phyloP scores from a whole-genome alignment of 2,797 vertebrate genomes.

The Leucoraja ocellata region DNA sequence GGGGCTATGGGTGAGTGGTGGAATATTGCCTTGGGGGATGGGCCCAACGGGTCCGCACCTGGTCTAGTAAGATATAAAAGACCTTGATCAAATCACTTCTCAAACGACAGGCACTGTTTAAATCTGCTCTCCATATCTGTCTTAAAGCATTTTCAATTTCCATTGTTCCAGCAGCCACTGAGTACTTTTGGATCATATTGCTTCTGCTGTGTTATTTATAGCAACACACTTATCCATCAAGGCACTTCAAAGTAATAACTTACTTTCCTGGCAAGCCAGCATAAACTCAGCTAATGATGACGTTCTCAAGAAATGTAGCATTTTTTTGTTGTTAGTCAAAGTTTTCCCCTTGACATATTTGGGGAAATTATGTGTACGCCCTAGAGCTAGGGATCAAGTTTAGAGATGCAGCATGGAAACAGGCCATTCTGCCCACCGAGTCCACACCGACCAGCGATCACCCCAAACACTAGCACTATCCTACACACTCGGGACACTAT shows the following conservation, averaged over 20 bases:
- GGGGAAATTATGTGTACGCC: background rate
- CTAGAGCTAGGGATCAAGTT: background rate
- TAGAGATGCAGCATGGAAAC: too few relatives aligned
- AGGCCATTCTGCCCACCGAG: too few relatives aligned
- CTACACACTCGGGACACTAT: too few relatives aligned
- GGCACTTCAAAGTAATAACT: slow-evolving; percentile 66
- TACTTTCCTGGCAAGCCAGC: slow-evolving; percentile 61
- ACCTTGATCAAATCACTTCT: background rate
- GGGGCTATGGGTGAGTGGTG: too few relatives aligned
- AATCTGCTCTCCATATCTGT: background rate
- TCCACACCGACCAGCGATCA: too few relatives aligned
- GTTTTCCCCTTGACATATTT: slow-evolving; percentile 27
- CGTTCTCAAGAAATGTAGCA: background rate
- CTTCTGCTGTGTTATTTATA: slow-evolving; percentile 63
- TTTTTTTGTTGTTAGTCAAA: slow-evolving; percentile 35
- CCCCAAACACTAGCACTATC: too few relatives aligned
- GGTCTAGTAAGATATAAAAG: background rate
- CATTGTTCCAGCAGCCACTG: background rate
- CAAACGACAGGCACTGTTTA: background rate
- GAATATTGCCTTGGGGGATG: too few relatives aligned
- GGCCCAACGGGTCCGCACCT: too few relatives aligned
- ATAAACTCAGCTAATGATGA: slow-evolving; percentile 45
- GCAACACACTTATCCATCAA: slow-evolving; percentile 63
- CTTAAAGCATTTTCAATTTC: background rate
- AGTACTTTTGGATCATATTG: slow-evolving; percentile 52